Percentiles rank a stretch among this genome's conserved stretches.
These are phyloP conservation scores for Tragelaphus imberbis DNA, from an alignment of 2,113 vertebrate species.

Conservation along the genomic window DNA sequence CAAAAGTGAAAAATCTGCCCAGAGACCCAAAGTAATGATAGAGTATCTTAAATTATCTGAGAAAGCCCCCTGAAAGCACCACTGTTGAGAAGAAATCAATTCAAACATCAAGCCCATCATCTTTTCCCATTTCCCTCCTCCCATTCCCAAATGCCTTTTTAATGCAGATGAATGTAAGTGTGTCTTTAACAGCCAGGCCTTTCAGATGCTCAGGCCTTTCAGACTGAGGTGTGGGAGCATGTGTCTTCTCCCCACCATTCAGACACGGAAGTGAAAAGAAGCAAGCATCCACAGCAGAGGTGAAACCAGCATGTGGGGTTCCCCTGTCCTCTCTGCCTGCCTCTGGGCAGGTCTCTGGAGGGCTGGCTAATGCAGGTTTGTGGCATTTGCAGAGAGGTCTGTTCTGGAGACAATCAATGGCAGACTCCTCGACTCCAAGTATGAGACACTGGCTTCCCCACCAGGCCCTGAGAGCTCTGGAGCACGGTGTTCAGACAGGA, in stretches of 20 bases:
- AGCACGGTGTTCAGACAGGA: background rate
- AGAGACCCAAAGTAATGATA: background rate
- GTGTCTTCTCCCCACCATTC: background rate
- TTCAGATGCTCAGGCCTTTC: background rate
- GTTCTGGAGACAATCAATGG: constrained; percentile 79
- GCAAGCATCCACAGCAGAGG: background rate
- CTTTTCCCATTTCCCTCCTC: background rate
- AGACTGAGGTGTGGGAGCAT: no score
- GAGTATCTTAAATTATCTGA: background rate
- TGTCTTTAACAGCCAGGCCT: constrained; percentile 14
- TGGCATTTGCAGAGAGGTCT: constrained; percentile 59
- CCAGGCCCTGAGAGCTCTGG: background rate
- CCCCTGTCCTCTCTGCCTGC: constrained; percentile 11
- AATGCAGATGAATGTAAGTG: background rate
- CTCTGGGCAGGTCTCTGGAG: constrained; percentile 34
- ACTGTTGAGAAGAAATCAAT: constrained; percentile 41
- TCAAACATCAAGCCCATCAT: background rate
- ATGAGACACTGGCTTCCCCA: constrained; percentile 49
- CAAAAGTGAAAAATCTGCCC: background rate
- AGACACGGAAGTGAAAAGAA: background rate
- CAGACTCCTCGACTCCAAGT: constrained; percentile 71
- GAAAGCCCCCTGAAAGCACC: background rate
- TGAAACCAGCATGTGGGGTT: background rate
- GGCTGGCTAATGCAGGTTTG: constrained; percentile 73
- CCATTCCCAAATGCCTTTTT: constrained; percentile 27